These are phyloP conservation scores for Netelia fuscicornis DNA, from an alignment of 2,888 invertebrate species.

Conservation along the genomic window DNA sequence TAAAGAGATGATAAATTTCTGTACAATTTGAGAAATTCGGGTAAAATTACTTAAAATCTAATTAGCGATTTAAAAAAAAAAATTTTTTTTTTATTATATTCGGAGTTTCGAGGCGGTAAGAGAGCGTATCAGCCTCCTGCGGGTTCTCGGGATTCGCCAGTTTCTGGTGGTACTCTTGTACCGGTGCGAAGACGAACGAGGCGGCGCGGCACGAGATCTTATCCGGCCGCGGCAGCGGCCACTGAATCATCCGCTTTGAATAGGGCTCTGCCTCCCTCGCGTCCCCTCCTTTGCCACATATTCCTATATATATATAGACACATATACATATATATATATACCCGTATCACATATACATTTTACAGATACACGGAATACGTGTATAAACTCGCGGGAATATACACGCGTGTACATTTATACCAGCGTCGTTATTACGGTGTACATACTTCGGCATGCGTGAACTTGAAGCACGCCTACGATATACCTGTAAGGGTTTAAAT, in stretches of 20 bases:
- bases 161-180: constrained; percentile 64
- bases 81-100: constrained; percentile 47
- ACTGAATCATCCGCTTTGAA: constrained; percentile 85
- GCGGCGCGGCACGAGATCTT: constrained; percentile 83
- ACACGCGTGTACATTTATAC: constrained; percentile 26
- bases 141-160: constrained; percentile 74
- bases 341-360: constrained; percentile 61
- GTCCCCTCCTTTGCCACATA: constrained; percentile 76
- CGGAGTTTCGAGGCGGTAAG: constrained; percentile 18
- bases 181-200: constrained; percentile 78
- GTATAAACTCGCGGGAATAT: constrained; percentile 45
- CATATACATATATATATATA: constrained; percentile 69
- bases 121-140: constrained; percentile 66
- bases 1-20: too few relatives aligned
- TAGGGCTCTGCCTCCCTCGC: constrained; percentile 81
- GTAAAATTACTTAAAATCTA: neutral
- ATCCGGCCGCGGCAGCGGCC: constrained; percentile 82
- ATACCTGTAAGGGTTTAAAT: constrained; percentile 52
- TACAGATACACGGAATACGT: constrained; percentile 39
- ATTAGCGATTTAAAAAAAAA: neutral
- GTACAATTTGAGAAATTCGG: neutral
- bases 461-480: constrained; percentile 53
- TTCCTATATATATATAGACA: constrained; percentile 71
- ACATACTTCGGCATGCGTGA: constrained; percentile 43
- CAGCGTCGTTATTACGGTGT: constrained; percentile 51